Evolutionary conservation across 2,113 vertebrate genomes (phyloP), one percentile per base, ranked within the genome.

Genomic region (Leptodactylus fuscus): DNA sequence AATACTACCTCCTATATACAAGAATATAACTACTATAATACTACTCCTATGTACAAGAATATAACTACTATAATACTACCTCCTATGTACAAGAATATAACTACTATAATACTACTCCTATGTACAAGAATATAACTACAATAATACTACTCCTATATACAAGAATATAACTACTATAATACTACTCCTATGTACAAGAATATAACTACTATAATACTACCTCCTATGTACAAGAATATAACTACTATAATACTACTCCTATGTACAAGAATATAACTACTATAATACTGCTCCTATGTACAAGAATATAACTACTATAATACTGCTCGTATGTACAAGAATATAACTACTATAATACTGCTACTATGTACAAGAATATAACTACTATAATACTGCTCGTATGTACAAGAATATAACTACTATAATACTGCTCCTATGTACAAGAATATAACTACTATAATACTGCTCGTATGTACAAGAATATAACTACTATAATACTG

Each of bases 271-370:
- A 60, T 60, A 62, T 29, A 62, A 62, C 10, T 62, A 62, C 60
- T 62, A 62, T 62, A 62, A 62, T 62, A 62, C 60, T 29, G 60
- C 10, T 15, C 24, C 24, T 62, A 62, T 62, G 3, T 62, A 62
- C 60, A 29, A 62, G 60, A 62, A 29, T 62, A 62, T 62, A 62
- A 62, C 60, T 62, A 62, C 60, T 62, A 62, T 62, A 62, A 60
- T 55, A 55, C 53, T 55, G n/a, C n/a, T n/a, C n/a, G n/a, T n/a
- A n/a, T n/a, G n/a, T n/a, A n/a, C n/a, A n/a, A n/a, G n/a, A n/a
- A n/a, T n/a, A n/a, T n/a, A n/a, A n/a, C n/a, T n/a, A n/a, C n/a
- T n/a, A n/a, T n/a, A n/a, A n/a, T n/a, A n/a, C n/a, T n/a, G n/a
- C n/a, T n/a, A n/a, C n/a, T n/a, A n/a, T n/a, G n/a, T n/a, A n/a